A percentile compares a stretch with the other conserved stretches of the same genome.
Conservation (phyloP, 2,797 vertebrate genomes). For the Dromococcyx pavoninus region DNA sequence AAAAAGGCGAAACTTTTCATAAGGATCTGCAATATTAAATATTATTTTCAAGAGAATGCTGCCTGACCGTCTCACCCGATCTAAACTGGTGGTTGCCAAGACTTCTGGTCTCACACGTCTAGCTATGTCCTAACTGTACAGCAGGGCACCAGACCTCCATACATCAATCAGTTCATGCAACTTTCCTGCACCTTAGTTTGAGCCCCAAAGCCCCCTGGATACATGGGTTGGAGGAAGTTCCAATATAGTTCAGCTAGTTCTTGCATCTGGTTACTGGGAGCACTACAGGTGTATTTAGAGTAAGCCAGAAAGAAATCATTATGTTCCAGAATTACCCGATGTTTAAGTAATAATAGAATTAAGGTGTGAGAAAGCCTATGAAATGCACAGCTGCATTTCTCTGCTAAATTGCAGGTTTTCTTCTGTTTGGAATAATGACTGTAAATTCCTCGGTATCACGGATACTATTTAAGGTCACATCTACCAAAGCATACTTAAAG, state of each 20-base stretch:
- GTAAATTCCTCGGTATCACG: background rate
- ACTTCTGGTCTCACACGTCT: background rate
- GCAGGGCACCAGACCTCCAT: background rate
- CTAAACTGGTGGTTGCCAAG: background rate
- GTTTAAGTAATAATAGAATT: background rate
- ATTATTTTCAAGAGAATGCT: background rate
- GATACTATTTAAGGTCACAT: constrained; percentile 28
- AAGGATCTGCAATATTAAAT: background rate
- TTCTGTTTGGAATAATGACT: constrained; percentile 7
- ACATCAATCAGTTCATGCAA: background rate
- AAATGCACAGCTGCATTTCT: constrained; percentile 1
- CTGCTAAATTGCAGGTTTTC: background rate
- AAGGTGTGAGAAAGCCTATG: background rate
- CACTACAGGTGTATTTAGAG: background rate
- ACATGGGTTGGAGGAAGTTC: background rate
- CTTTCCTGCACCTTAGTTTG: background rate
- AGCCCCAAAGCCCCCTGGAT: background rate
- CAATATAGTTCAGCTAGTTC: background rate
- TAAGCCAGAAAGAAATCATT: background rate
- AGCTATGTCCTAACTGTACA: background rate
- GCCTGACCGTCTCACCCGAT: background rate
- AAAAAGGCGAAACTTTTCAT: background rate
- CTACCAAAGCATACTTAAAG: background rate
- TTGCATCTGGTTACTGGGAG: background rate
- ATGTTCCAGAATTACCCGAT: background rate